phyloP scores from a whole-genome alignment of 2,888 invertebrate species.

The Hipparchia sbordonii region DNA sequence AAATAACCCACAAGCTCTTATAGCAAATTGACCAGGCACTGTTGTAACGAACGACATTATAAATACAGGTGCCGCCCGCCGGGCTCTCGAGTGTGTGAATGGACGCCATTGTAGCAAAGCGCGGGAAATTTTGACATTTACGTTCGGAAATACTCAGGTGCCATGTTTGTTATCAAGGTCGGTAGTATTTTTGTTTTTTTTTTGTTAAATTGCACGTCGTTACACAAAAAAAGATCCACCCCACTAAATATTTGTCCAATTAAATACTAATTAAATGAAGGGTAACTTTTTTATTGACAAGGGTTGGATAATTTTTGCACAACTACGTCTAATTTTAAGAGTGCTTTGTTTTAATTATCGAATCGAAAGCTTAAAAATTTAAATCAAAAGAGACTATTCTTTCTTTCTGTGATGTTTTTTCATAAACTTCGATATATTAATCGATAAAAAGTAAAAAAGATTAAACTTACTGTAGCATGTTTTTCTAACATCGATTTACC shows the following conservation, averaged over 20 bases:
- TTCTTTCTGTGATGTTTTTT: not conserved
- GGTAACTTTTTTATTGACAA: no score
- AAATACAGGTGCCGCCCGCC: slow-evolving; percentile 69
- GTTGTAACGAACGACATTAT: slow-evolving; percentile 77
- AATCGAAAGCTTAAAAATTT: not conserved
- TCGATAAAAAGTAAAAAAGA: not conserved
- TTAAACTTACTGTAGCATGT: not conserved
- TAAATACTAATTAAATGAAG: no score
- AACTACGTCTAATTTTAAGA: no score
- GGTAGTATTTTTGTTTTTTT: slow-evolving; percentile 52
- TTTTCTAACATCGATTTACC: no score
- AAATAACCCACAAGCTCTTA: not conserved
- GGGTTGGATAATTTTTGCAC: no score
- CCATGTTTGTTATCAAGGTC: slow-evolving; percentile 78
- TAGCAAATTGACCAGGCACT: slow-evolving; percentile 51
- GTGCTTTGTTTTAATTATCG: no score
- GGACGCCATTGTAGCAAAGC: slow-evolving; percentile 61
- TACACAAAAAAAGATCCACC: not conserved
- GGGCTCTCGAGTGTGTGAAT: slow-evolving; percentile 64
- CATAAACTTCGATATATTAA: no score
- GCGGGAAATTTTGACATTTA: slow-evolving; percentile 69
- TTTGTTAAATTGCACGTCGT: slow-evolving; percentile 6
- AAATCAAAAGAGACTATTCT: not conserved
- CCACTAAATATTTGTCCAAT: no score
- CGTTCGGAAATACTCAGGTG: slow-evolving; percentile 49